phyloP scores from a whole-genome alignment of 2,888 invertebrate species.

The Dryadula phaetusa region DNA sequence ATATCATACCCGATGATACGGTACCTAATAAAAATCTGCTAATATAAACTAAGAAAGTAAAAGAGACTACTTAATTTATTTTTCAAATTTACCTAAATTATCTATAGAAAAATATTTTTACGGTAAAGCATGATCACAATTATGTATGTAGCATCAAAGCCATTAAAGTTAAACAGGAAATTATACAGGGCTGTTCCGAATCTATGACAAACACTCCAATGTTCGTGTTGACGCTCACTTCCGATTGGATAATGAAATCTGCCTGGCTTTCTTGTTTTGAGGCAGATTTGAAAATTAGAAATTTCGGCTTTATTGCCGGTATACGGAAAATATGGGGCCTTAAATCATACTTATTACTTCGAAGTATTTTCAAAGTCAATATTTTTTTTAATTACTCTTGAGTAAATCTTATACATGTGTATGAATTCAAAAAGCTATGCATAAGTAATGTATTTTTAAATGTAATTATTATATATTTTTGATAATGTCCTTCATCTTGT shows the following conservation, averaged over 20 bases:
- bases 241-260: conserved; percentile 80
- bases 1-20: too few relatives aligned
- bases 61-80: neutral
- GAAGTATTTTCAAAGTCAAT: neutral
- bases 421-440: too few relatives aligned
- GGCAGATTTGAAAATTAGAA: conserved; percentile 79
- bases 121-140: conserved; percentile 58
- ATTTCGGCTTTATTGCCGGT: conserved; percentile 69
- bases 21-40: conserved; percentile 1
- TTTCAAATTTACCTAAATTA: conserved; percentile 6
- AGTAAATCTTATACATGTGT: neutral
- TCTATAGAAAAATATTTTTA: conserved; percentile 22
- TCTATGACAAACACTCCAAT: conserved; percentile 63
- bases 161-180: conserved; percentile 78
- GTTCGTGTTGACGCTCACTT: conserved; percentile 69
- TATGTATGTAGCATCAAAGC: conserved; percentile 65
- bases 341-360: too few relatives aligned
- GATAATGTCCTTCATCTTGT: too few relatives aligned
- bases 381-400: neutral
- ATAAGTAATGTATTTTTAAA: too few relatives aligned
- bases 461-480: too few relatives aligned
- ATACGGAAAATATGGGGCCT: neutral
- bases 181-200: conserved; percentile 71
- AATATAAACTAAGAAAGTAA: neutral
- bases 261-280: conserved; percentile 68